Base-by-base conservation (phyloP, 2,797 vertebrate genomes). In the Pristis pectinata region DNA sequence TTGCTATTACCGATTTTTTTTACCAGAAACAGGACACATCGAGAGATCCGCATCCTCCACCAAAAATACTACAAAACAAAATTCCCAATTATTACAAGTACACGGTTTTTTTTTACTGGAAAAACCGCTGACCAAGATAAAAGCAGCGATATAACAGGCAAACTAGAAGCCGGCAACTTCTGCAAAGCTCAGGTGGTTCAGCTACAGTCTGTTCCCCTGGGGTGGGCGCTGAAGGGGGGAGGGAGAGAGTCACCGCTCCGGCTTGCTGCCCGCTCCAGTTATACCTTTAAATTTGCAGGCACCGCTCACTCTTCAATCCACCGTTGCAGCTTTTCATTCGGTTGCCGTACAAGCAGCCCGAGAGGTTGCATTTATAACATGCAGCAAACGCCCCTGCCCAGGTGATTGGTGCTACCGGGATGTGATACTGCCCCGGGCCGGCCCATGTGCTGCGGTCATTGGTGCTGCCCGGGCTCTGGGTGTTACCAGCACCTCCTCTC, bases 61-160 rank as follows among this genome's bases (percentile, higher is more conserved):
- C 61, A 93, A 72, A 74, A 49, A 93, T 27, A 93, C 91, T 93
- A 93, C 37, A 93, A 93, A 93, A 72, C 64, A 93, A 93, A 93
- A 61, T 37, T 24, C 67, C 91, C 87, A 61, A 67, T 92, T 67
- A 67, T 92, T 92, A 91, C 9, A 37, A n/a, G 64, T 64, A 91
- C 87, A 91, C 17, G 19, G 49, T 49, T 49, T 49, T 49, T n/a
- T 59, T 53, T 83, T 24, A 53, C 49, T 85, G 8, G 34, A 34
- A 44, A 49, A 83, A 53, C 41, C 30, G 8, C 7, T 15, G 49
- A 11, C 83, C 53, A 77, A 77, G 0, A 77, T 77, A 34, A 82
- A 82, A 41, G 7, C 80, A 82, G 15, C 79, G 41, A 27, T 44
- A 77, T 0, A 77, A n/a, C 64, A n/a, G 27, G 9, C 30, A 77